Evolutionary conservation across 2,797 vertebrate genomes (phyloP), one percentile per base, ranked within the genome.

Genomic region (Neoniphon sammara): DNA sequence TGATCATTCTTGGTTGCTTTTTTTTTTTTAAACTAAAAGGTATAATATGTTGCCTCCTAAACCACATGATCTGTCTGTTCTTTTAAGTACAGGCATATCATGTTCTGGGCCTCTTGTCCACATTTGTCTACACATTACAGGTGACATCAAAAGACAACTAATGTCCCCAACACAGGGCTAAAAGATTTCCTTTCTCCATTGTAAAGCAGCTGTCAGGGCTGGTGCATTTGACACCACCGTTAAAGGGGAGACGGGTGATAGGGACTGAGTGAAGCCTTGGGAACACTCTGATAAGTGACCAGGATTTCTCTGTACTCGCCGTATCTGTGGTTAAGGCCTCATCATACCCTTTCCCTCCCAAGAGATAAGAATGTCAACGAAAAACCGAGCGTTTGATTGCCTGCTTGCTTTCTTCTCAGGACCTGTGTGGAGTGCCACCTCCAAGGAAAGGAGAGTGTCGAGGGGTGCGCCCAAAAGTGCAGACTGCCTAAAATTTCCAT

Each of bases 351-450:
- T n/a, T 44, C 61, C 53, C 62, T 73, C 73, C 75, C 14, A 58
- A 30, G 53, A 76, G 73, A 72, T 64, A 2, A 34, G 20, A 46
- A 70, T 64, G 73, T 21, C 61, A n/a, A 49, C 63, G 56, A 66
- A 78, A 83, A 72, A 49, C 55, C 91, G 84, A 92, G 56, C 88
- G 59, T 71, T 75, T 66, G 44, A 67, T 83, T 90, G 5, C 56
- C 42, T 73, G 17, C 47, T 56, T 88, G 65, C 85, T 74, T 75
- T 69, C 61, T 75, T 83, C 63, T 27, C 92, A 99, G 98, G 94
- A 91, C 88, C 91, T 99, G 98, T 86, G 94, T 97, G 54, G 97
- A 98, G 91, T 99, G 97, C 91, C 92, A 98, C 85, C 92, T 98
- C 76, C 94, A 95, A 88, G 92, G 91, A 0, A 74, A 94, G 18